phyloP scores from a whole-genome alignment of 2,113 vertebrate species.

The Cottus gobio region DNA sequence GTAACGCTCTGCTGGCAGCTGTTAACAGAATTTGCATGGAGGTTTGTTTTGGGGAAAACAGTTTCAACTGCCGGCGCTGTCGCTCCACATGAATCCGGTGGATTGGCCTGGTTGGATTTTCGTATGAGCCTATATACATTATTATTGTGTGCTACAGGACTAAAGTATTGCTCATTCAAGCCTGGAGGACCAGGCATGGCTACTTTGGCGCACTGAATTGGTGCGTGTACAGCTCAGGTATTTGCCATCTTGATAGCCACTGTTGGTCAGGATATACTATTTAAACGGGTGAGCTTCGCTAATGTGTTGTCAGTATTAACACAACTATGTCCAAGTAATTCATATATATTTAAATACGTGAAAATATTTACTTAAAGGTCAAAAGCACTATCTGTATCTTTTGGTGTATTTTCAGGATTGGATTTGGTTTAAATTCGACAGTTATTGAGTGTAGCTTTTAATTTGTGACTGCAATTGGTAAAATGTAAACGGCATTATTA shows the following conservation, averaged over 20 bases:
- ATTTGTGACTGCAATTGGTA: neutral
- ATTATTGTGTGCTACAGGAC: neutral
- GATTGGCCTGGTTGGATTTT: neutral
- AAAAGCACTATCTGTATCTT: slow-evolving; percentile 17
- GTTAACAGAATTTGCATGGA: slow-evolving; percentile 47
- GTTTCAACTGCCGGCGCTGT: slow-evolving; percentile 24
- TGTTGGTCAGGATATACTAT: neutral
- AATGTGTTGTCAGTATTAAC: neutral
- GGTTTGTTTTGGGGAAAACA: slow-evolving; percentile 63
- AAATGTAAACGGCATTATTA: neutral
- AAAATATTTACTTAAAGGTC: too few species aligned
- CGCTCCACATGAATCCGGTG: neutral
- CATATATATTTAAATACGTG: neutral
- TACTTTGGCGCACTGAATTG: slow-evolving; percentile 27
- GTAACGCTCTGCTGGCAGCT: neutral
- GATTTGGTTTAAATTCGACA: neutral
- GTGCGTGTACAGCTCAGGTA: neutral
- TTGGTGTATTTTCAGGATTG: neutral
- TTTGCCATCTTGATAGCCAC: neutral
- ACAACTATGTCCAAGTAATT: slow-evolving; percentile 3
- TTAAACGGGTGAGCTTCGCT: neutral
- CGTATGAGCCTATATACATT: neutral
- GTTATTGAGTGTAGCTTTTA: neutral
- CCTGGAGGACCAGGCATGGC: slow-evolving; percentile 6
- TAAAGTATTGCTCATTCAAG: neutral